Conservation (phyloP, 2,797 vertebrate species). For the Bryconaethiops microstoma region DNA sequence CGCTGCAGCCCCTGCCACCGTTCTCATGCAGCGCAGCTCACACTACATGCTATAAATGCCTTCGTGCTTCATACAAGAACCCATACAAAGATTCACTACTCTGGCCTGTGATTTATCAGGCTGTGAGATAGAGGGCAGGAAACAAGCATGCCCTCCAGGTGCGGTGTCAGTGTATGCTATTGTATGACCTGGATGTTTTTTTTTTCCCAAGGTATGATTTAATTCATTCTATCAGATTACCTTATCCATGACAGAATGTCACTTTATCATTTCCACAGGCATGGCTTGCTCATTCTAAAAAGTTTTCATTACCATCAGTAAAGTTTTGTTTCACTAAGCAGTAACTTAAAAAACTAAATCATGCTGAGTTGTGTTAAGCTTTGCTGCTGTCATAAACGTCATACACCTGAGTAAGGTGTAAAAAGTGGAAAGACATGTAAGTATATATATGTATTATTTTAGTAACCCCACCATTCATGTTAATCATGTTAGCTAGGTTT, state of each 20-base stretch:
- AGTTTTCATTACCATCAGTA: not conserved
- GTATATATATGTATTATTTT: too few relatives aligned
- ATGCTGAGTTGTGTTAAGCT: too few relatives aligned
- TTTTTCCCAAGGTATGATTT: constrained; percentile 42
- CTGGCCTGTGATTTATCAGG: constrained; percentile 26
- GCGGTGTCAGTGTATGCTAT: constrained; percentile 42
- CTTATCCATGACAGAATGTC: constrained; percentile 9
- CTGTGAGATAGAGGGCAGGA: not conserved
- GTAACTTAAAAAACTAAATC: not conserved
- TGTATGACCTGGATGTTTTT: constrained; percentile 36
- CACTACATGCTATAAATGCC: constrained; percentile 4
- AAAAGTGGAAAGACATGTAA: too few relatives aligned
- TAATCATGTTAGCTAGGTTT: not conserved
- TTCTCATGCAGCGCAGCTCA: constrained; percentile 10
- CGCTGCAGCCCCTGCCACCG: not conserved
- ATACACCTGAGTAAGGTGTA: too few relatives aligned
- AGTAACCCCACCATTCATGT: not conserved
- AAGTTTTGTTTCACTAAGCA: not conserved
- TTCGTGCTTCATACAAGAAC: constrained; percentile 3
- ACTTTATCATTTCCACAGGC: not conserved
- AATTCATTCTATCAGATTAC: constrained; percentile 49
- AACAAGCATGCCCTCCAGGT: constrained; percentile 42
- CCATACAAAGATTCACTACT: not conserved
- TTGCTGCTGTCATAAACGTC: too few relatives aligned
- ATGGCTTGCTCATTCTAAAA: not conserved